Percentiles rank a stretch among this genome's conserved stretches.
Evolutionary conservation across 92 coral and sea anemone genomes (phyloP).

Genomic region (Siderastrea siderea): DNA sequence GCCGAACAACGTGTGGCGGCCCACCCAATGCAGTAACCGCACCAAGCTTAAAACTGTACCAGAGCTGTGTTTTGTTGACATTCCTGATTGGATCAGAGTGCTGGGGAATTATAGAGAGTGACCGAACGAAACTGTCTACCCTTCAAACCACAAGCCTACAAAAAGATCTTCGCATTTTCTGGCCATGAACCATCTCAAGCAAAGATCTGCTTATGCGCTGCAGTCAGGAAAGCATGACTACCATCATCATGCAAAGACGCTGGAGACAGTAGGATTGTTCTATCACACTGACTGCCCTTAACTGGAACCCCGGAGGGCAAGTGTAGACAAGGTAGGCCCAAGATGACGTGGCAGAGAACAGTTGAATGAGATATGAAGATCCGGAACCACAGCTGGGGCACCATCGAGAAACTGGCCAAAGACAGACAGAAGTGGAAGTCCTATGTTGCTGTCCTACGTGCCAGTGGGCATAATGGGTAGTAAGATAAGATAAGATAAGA

Average conservation of each 20-base stretch:
- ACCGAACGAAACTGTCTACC: constrained; percentile 30
- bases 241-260: constrained; percentile 29
- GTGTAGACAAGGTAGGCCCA: not conserved
- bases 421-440: too few relatives aligned
- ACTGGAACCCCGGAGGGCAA: too few relatives aligned
- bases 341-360: too few relatives aligned
- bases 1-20: constrained; percentile 36
- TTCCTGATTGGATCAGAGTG: constrained; percentile 12
- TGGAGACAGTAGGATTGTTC: not conserved
- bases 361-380: not conserved
- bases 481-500: too few relatives aligned
- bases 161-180: constrained; percentile 11
- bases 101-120: constrained; percentile 27
- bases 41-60: constrained; percentile 32
- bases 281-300: not conserved
- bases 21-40: constrained; percentile 8
- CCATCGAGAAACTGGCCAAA: too few relatives aligned
- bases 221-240: constrained; percentile 27
- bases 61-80: constrained; percentile 22
- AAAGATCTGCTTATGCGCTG: constrained; percentile 1
- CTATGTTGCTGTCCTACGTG: too few relatives aligned
- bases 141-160: constrained; percentile 34
- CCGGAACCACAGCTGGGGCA: too few relatives aligned
- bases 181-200: not conserved
- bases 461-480: too few relatives aligned